These are phyloP conservation scores for Notocelia uddmanniana DNA, from an alignment of 2,888 invertebrate genomes.

Conservation along the genomic window DNA sequence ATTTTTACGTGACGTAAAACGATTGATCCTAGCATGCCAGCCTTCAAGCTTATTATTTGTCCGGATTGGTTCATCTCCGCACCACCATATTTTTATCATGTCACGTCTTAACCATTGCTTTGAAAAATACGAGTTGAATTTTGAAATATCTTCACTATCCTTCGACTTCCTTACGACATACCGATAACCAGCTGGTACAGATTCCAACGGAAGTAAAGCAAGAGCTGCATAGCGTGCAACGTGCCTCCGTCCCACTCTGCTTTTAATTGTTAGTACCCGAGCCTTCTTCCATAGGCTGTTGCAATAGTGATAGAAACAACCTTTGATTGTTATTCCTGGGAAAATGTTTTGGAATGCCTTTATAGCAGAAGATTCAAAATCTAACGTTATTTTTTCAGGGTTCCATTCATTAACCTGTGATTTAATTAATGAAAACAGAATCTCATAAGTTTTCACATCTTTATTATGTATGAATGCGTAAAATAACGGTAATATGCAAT, in stretches of 20 bases:
- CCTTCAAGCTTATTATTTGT: constrained; percentile 22
- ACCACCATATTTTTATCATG: constrained; percentile 13
- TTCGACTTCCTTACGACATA: not conserved
- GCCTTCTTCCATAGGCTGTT: constrained; percentile 4
- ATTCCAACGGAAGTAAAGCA: constrained; percentile 10
- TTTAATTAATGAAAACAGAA: constrained; percentile 1
- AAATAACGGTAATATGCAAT: constrained; percentile 4
- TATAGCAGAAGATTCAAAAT: constrained; percentile 1
- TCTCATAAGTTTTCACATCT: constrained; percentile 5
- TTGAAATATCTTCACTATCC: not conserved
- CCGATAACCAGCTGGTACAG: not conserved
- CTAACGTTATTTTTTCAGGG: not conserved
- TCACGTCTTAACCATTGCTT: constrained; percentile 13
- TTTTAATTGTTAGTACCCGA: not conserved
- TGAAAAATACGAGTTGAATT: not conserved
- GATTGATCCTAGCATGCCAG: constrained; percentile 13
- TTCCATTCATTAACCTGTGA: not conserved
- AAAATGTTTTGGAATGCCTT: constrained; percentile 13
- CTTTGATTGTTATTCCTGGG: constrained; percentile 1
- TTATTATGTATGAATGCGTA: not conserved
- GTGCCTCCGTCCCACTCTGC: constrained; percentile 5
- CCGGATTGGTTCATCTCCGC: constrained; percentile 15
- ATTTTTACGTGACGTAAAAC: constrained; percentile 20
- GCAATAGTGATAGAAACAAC: constrained; percentile 10
- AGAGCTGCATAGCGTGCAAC: constrained; percentile 10